These are phyloP conservation scores for Peromyscus leucopus DNA, from an alignment of 2,113 vertebrate species.

Conservation along the genomic window DNA sequence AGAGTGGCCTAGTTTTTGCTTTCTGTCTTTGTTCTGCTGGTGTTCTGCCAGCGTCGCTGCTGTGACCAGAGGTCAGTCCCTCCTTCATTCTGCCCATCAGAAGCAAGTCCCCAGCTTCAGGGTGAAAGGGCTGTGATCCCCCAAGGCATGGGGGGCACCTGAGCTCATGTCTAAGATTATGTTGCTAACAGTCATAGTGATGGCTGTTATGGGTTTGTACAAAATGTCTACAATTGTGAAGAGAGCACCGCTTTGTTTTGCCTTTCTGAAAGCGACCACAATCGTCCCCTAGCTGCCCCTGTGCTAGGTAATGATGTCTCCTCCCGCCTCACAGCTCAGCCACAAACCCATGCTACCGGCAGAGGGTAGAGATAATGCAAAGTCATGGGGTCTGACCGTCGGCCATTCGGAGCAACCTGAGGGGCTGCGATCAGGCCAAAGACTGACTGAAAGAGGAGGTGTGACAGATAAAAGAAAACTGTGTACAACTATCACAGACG, in stretches of 20 bases:
- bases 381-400: background rate
- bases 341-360: fast-evolving
- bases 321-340: too few species aligned
- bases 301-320: fast-evolving
- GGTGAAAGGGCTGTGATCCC: background rate
- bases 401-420: background rate
- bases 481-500: background rate
- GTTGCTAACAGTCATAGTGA: background rate
- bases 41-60: background rate
- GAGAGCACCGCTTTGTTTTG: background rate
- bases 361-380: background rate
- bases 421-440: background rate
- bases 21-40: background rate
- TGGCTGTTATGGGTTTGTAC: background rate
- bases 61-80: background rate
- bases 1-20: background rate
- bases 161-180: background rate
- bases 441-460: background rate
- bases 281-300: background rate
- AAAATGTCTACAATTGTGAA: background rate
- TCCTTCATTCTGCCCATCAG: background rate
- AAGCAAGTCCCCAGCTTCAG: background rate
- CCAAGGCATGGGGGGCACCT: background rate
- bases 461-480: background rate
- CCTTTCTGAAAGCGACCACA: background rate